Base-by-base conservation (phyloP, 2,113 vertebrate species). In the Erinaceus europaeus region DNA sequence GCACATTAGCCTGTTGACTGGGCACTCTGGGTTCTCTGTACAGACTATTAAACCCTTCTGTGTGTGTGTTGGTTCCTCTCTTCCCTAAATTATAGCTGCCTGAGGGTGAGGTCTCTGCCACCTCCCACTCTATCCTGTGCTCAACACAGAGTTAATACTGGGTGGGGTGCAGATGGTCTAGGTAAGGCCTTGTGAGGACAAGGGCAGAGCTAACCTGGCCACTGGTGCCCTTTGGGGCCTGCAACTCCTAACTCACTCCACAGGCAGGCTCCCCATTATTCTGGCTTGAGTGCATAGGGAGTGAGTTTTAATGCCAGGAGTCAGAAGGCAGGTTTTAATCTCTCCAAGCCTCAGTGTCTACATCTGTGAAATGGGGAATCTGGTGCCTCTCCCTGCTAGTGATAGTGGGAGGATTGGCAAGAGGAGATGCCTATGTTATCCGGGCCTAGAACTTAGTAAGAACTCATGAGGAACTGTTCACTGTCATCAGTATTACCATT, bases 281-380 rank as follows among this genome's bases (percentile, higher is more conserved):
- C 25, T 72, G 32, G 53, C 34, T 46, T 59, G 9, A 77, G 20
- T 69, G 5, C 48, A 34, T 78, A 9, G 12, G 53, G 40, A 76
- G 15, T 21, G 32, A 89, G 23, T 59, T 84, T 57, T 42, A 61
- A 12, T 71, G 44, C 73, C 18, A 42, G 40, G 42, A 36, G 44
- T 86, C 52, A 53, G 42, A 23, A 27, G 36, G 29, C 18, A 13
- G 55, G 52, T 32, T 75, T 65, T 29, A 3, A 9, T 46, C 15
- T 50, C 48, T 75, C 34, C n/a, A 42, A 61, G 48, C 69, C 71
- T 93, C 65, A 4, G 59, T 84, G 82, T 89, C 50, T 74, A 53
- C 27, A 23, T 71, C 65, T 68, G 29, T 73, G 42, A 76, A 86
- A 69, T 77, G 38, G 73, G 29, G 13, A 20, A 44, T 18, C 38